A percentile compares a stretch with the other conserved stretches of the same genome.
Conservation (phyloP, 1,140 invertebrate species). For the Neodiprion lecontei region DNA sequence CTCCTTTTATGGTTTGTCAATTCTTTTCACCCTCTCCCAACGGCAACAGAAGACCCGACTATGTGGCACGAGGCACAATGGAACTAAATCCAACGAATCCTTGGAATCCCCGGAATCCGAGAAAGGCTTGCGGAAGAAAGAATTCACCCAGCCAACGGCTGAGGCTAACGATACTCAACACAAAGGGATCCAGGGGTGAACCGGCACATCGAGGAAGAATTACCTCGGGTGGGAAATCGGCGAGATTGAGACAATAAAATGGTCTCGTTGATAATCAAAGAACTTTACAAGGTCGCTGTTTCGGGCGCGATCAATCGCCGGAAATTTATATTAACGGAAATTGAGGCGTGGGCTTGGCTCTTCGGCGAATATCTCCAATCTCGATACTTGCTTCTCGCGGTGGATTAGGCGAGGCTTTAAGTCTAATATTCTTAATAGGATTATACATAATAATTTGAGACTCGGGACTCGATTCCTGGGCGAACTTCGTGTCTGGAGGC, state of each 20-base stretch:
- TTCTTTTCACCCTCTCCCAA: neutral
- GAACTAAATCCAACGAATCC: neutral
- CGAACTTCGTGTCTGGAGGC: slow-evolving; percentile 22
- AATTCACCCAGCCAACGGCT: neutral
- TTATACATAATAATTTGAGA: slow-evolving; percentile 33
- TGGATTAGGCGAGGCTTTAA: slow-evolving; percentile 6
- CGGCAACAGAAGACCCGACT: neutral
- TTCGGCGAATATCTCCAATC: neutral
- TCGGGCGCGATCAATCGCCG: neutral
- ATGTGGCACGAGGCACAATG: neutral
- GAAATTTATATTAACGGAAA: neutral
- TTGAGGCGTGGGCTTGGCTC: neutral
- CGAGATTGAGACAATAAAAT: too few relatives aligned
- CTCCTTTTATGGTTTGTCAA: neutral
- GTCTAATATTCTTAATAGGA: slow-evolving; percentile 30
- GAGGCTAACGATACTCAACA: neutral
- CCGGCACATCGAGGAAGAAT: too few relatives aligned
- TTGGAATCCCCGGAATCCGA: neutral
- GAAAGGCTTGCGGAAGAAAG: neutral
- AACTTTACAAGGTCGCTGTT: neutral
- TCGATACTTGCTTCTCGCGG: neutral
- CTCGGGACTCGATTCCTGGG: slow-evolving; percentile 26
- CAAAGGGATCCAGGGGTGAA: too few relatives aligned
- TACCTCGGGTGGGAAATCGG: too few relatives aligned
- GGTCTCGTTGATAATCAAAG: too few relatives aligned